Conservation (phyloP, 2,888 invertebrate genomes). For the Drosophila mimica region DNA sequence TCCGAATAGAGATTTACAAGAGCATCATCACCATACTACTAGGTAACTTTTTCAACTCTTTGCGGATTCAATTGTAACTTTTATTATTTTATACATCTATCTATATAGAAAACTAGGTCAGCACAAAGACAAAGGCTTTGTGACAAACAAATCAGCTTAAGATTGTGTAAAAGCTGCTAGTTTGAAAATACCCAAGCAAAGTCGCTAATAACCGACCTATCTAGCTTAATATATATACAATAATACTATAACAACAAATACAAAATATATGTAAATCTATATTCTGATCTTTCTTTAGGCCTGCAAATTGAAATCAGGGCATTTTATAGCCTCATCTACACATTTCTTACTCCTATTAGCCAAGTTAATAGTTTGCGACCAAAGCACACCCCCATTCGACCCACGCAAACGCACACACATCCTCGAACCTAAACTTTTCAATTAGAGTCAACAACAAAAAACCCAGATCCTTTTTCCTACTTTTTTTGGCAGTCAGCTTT, state of each 20-base stretch:
- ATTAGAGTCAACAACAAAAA: slow-evolving; percentile 57
- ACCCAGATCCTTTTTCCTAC: slow-evolving; percentile 61
- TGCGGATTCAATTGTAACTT: not conserved
- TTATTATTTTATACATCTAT: not conserved
- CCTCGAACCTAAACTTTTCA: slow-evolving; percentile 64
- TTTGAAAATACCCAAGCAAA: not conserved
- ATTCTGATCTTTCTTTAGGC: not conserved
- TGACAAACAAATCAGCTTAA: not conserved
- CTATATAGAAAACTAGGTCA: not conserved
- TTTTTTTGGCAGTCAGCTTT: slow-evolving; percentile 63
- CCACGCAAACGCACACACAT: slow-evolving; percentile 1
- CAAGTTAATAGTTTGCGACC: slow-evolving; percentile 39
- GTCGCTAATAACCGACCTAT: not conserved
- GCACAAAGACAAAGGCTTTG: not conserved
- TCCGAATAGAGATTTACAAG: slow-evolving; percentile 6
- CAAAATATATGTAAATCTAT: not conserved
- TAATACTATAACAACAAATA: not conserved
- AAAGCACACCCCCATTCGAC: not conserved
- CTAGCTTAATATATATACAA: not conserved
- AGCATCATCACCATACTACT: slow-evolving; percentile 7
- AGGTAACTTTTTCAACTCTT: not conserved
- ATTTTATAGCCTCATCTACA: not conserved
- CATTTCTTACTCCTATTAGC: slow-evolving; percentile 11
- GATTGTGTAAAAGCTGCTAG: not conserved
- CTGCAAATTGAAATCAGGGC: slow-evolving; percentile 9